phyloP scores from a whole-genome alignment of 2,113 vertebrate species.

The Nicator chloris region DNA sequence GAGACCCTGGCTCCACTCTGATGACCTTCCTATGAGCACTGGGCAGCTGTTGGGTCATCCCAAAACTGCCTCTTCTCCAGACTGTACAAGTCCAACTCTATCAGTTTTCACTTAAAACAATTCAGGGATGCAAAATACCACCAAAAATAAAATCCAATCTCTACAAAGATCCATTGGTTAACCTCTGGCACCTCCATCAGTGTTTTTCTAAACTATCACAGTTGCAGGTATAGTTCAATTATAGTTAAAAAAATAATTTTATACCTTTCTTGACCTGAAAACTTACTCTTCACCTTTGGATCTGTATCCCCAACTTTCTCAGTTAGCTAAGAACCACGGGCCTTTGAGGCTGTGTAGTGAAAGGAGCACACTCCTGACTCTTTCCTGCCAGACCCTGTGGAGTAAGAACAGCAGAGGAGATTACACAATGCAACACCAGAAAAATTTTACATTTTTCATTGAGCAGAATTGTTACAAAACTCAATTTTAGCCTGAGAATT shows the following conservation, averaged over 20 bases:
- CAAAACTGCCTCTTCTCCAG: background rate
- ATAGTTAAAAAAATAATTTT: background rate
- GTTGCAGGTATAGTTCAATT: background rate
- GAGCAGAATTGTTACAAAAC: background rate
- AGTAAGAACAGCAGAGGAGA: background rate
- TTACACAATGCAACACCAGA: background rate
- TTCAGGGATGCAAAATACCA: background rate
- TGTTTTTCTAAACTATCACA: background rate
- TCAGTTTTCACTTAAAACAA: background rate
- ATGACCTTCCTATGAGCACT: background rate
- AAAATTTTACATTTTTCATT: background rate
- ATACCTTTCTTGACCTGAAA: background rate
- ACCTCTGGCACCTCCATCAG: background rate
- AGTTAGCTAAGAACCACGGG: background rate
- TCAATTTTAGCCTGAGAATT: background rate
- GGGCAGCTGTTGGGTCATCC: background rate
- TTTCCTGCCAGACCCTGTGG: rapidly evolving
- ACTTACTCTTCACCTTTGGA: background rate
- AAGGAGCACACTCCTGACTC: background rate
- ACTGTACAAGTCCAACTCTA: background rate
- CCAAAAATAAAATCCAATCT: background rate
- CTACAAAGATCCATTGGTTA: background rate
- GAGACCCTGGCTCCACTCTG: background rate
- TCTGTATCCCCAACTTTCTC: background rate
- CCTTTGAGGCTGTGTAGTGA: background rate